A percentile compares a stretch with the other conserved stretches of the same genome.
Evolutionary conservation across 2,797 vertebrate species (phyloP).

Genomic region (Synaphobranchus kaupii): DNA sequence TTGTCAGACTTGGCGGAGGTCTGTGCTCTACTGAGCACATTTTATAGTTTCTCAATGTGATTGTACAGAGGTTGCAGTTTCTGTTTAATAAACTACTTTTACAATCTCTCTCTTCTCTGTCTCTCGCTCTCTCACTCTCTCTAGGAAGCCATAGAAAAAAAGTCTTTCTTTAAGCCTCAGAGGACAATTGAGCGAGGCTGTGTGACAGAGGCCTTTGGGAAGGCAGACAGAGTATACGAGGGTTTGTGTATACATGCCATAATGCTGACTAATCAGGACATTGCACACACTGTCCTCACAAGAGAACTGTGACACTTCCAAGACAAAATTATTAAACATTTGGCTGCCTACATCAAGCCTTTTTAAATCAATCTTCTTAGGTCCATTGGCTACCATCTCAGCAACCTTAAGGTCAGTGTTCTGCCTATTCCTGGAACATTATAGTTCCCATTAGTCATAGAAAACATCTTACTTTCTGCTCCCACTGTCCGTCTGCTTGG

Average conservation of each 20-base stretch:
- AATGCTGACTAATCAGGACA: background rate
- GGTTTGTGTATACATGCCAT: conserved; percentile 54
- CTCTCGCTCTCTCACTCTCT: background rate
- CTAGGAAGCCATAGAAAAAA: conserved; percentile 72
- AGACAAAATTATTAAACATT: background rate
- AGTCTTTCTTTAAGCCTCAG: conserved; percentile 65
- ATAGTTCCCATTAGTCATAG: too few relatives aligned
- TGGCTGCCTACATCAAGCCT: background rate
- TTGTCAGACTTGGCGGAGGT: too few relatives aligned
- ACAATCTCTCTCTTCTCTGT: background rate
- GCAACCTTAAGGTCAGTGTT: background rate
- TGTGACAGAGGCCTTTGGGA: conserved; percentile 61
- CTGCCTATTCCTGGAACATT: too few relatives aligned
- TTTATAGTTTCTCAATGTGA: too few relatives aligned
- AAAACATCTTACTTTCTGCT: too few relatives aligned
- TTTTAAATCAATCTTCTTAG: background rate
- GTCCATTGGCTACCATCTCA: background rate
- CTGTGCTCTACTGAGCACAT: too few relatives aligned
- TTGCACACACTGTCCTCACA: background rate
- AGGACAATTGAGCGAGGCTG: conserved; percentile 63
- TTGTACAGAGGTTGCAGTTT: too few relatives aligned
- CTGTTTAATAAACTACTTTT: too few relatives aligned
- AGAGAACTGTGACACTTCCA: background rate
- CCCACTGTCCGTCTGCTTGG: too few relatives aligned
- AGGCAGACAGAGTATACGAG: conserved; percentile 62